phyloP scores from a whole-genome alignment of 2,888 invertebrate genomes.

The Malthinus flaveolus region DNA sequence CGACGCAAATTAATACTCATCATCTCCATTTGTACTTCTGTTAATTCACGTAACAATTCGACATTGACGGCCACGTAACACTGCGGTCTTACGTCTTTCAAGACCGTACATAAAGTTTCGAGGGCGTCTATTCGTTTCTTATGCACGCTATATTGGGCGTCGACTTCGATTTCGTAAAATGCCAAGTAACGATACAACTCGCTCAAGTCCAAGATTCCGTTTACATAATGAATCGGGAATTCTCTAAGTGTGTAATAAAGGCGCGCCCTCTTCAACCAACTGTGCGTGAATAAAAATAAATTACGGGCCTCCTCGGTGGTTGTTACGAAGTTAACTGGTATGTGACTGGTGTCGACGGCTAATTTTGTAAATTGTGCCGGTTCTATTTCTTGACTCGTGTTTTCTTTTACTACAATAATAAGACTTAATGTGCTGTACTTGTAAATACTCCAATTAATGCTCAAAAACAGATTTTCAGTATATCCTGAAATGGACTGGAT shows the following conservation, averaged over 20 bases:
- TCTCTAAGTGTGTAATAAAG: conserved; percentile 63
- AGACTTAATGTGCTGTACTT: background rate
- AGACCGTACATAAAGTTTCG: conserved; percentile 60
- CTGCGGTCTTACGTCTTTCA: conserved; percentile 61
- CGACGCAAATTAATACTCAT: conserved; percentile 65
- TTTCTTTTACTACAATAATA: background rate
- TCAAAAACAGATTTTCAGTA: background rate
- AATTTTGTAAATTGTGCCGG: conserved; percentile 36
- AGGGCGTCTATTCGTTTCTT: conserved; percentile 63
- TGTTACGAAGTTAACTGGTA: conserved; percentile 46
- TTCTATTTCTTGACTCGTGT: background rate
- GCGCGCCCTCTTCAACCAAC: conserved; percentile 63
- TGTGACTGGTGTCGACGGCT: conserved; percentile 36
- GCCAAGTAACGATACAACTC: conserved; percentile 69
- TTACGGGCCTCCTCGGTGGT: conserved; percentile 58
- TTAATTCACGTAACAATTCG: conserved; percentile 58
- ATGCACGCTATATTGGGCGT: conserved; percentile 62
- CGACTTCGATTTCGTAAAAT: conserved; percentile 72
- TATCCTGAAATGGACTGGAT: too few relatives aligned
- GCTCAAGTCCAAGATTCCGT: conserved; percentile 63
- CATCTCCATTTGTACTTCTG: conserved; percentile 65
- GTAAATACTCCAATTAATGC: background rate
- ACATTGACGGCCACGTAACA: conserved; percentile 56
- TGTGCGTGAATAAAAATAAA: conserved; percentile 61
- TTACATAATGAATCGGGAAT: conserved; percentile 62